Percentiles rank a stretch among this genome's conserved stretches.
These are phyloP conservation scores for Arvicanthis niloticus DNA, from an alignment of 2,113 vertebrate genomes.

Conservation along the genomic window DNA sequence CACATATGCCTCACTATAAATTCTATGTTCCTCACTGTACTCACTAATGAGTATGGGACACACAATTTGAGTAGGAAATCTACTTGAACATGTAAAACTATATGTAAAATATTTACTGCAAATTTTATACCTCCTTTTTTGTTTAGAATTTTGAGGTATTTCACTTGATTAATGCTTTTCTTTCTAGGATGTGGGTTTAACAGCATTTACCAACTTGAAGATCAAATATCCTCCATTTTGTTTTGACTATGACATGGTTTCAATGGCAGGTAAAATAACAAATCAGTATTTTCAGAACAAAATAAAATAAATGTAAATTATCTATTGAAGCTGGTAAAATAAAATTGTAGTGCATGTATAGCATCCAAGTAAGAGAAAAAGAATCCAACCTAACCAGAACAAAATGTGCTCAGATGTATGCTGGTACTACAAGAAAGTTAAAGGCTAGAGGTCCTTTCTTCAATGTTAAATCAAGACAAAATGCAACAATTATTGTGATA, in stretches of 20 bases:
- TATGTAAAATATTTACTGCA: neutral
- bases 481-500: too few species aligned
- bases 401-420: neutral
- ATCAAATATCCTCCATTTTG: neutral
- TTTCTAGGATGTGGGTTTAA: constrained; percentile 17
- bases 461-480: too few species aligned
- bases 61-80: neutral
- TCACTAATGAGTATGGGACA: neutral
- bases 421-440: too few species aligned
- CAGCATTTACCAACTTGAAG: constrained; percentile 1
- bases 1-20: neutral
- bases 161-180: neutral
- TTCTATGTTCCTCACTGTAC: neutral
- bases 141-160: neutral
- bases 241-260: accelerated
- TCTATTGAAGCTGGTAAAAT: neutral
- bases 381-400: neutral
- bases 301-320: neutral
- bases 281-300: neutral
- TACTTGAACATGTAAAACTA: neutral
- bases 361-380: neutral
- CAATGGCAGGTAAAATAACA: neutral
- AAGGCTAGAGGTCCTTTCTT: neutral
- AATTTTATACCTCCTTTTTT: neutral
- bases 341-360: neutral